Evolutionary conservation across 2,888 invertebrate genomes (phyloP), one percentile per base, ranked within the genome.

Genomic region (Thera obeliscata): DNA sequence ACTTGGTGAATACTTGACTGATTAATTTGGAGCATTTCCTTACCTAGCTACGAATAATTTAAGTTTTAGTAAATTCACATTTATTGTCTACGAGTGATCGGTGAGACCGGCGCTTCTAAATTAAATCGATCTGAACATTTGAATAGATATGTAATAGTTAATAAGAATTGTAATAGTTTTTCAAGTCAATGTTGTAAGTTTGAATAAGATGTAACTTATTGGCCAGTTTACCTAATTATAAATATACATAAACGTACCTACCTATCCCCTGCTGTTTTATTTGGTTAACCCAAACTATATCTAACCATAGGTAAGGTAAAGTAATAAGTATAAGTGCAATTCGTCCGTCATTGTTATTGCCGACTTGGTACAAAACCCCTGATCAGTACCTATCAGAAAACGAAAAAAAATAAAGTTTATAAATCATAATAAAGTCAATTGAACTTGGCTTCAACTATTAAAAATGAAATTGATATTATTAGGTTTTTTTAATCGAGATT

Each of bases 181-280:
- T 84, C 67, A 71, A 72, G 71, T 72, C 84, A 86, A 75, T 83
- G 84, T 78, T 79, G 74, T 85, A 84, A 82, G 78, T 80, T 84
- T 74, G 71, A 74, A 74, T 87, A 87, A 83, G 82, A 46, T 85
- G 82, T 89, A 87, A 87, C 86, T 89, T 87, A 86, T 86, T 87
- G 88, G 90, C 87, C 90, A 90, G 88, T 91, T 80, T 82, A 84
- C 52, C 33, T 52, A 61, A 69, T 69, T 67, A 87, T 83, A 64
- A 87, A 83, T 49, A 86, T 87, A 89, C 38, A 56, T 60, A 55
- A 56, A 67, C 50, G 35, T 67, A 60, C 49, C 41, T 41, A 41
- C 11, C 33, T 56, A 49, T 88, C 87, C 87, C 85, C 36, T 22
- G 59, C 61, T 69, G 63, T 81, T 80, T 78, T 75, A 78, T 79